Evolutionary conservation across 2,888 invertebrate species (phyloP), one percentile per base, ranked within the genome.

Genomic region (Eristalinus sepulchralis): DNA sequence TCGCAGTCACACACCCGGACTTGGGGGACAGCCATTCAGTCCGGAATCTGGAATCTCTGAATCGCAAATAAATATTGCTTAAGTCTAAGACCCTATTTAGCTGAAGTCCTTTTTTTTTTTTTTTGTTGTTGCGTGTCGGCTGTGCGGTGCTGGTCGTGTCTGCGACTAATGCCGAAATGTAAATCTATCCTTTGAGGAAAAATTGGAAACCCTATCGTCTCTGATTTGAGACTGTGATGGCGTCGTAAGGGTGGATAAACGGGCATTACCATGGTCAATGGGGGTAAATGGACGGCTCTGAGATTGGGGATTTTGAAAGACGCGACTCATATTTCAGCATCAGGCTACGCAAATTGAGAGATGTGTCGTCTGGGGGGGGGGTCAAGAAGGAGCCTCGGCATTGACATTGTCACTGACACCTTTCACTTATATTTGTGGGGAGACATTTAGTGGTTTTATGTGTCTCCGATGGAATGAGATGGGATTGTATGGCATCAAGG

Each of bases 161-260:
- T 17, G 17, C 47, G 47, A 57, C 24, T 70, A 70, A 71, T 62
- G 53, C 53, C 13, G 39, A 39, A 60, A 62, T 62, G 47, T 68
- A 31, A 67, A 57, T 57, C 57, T 57, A 13, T 66, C 47, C 24
- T 13, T 66, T n/a, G 2, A 36, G 4, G 53, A 53, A 67, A 67
- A 60, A 79, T 73, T 24, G 24, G 47, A 62, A 67, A 80, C 73
- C 80, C 72, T 39, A 73, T 68, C 68, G 68, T 55, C 68, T 68
- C 63, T 81, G 80, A 75, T 80, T 71, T 62, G 71, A 67, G 71
- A 76, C 34, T 62, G 60, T 70, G 59, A 80, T 71, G 60, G 70
- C 60, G 55, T 59, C 71, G 22, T 78, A 57, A 57, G 36, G 31
- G 36, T 20, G 68, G 62, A 70, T 64, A 64, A 70, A 55, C 55